Evolutionary conservation across 2,888 invertebrate genomes (phyloP), one percentile per base, ranked within the genome.

Genomic region (Oasisia sp.): DNA sequence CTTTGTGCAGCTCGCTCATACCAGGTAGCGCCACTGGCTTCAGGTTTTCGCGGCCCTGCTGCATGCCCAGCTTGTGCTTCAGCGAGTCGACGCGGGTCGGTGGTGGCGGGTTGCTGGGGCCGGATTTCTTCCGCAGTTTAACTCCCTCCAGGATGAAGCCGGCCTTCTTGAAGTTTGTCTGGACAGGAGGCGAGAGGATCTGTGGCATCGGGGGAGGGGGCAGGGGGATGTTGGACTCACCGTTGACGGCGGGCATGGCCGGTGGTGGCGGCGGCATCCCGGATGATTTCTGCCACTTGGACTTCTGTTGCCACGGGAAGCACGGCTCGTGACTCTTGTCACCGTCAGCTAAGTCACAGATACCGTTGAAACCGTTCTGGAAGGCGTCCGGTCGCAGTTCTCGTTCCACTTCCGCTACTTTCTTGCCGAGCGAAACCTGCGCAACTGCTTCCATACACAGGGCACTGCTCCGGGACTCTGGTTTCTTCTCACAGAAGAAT

Each of bases 11-110:
- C 27, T 74, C 74, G 27, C 74, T 74, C 74, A 74, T 74, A 74
- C 74, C 74, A 74, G 74, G 74, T 74, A 74, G 74, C 74, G 74
- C 74, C 74, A 74, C 74, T 7, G 74, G 74, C 74, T 74, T 74
- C 74, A 74, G 74, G 74, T 74, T 74, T 74, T 74, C 74, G 27
- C 27, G 74, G 27, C 74, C 74, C 27, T 74, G 14, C 74, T 74
- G 19, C 74, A 74, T 74, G 19, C 74, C 74, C 27, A 74, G n/a
- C 74, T 74, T 74, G 27, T 74, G 74, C 5, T 74, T 74, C 27
- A 74, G 74, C 3, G 74, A 74, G 74, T 74, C 74, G 27, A 74
- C n/a, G 19, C 74, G 74, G 0, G 74, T 74, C 27, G 74, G 74
- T 27, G 74, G 19, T 27, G 19, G 74, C 27, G 74, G 74, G 27